phyloP scores from a whole-genome alignment of 1,140 invertebrate genomes.

The Drosophila arizonae region DNA sequence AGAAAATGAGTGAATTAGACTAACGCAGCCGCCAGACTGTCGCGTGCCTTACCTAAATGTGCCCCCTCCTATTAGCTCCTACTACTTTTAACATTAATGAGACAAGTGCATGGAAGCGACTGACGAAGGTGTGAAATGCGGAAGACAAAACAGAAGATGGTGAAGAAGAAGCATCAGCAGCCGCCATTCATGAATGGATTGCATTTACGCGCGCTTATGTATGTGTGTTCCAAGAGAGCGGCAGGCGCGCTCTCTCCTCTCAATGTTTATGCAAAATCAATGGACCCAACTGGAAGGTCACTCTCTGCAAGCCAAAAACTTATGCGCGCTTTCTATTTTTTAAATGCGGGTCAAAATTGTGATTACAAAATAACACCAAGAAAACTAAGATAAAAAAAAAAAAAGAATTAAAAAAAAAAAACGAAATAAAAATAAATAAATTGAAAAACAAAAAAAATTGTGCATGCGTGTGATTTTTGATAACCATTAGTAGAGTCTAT shows the following conservation, averaged over 20 bases:
- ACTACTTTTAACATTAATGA: conserved; percentile 40
- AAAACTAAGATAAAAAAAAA: neutral
- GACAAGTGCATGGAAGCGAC: conserved; percentile 24
- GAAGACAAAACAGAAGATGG: conserved; percentile 44
- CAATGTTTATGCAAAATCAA: conserved; percentile 39
- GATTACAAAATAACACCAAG: neutral
- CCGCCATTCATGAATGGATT: conserved; percentile 69
- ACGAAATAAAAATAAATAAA: neutral
- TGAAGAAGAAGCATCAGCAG: conserved; percentile 36
- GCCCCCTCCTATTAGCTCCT: conserved; percentile 17
- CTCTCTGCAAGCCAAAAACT: conserved; percentile 5
- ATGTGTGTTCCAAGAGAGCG: conserved; percentile 11
- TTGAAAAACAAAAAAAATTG: neutral
- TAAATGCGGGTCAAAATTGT: conserved; percentile 19
- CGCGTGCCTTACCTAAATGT: conserved; percentile 42
- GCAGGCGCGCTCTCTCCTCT: conserved; percentile 10
- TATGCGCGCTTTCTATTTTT: conserved; percentile 6
- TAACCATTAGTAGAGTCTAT: conserved; percentile 2
- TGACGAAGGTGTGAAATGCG: conserved; percentile 58
- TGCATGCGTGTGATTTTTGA: neutral
- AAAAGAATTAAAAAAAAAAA: conserved; percentile 12
- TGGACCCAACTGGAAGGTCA: conserved; percentile 29
- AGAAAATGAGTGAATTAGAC: conserved; percentile 44
- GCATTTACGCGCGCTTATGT: conserved; percentile 37
- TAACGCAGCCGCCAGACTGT: conserved; percentile 50